Conservation (phyloP, 2,797 vertebrate species). For the Alca torda region DNA sequence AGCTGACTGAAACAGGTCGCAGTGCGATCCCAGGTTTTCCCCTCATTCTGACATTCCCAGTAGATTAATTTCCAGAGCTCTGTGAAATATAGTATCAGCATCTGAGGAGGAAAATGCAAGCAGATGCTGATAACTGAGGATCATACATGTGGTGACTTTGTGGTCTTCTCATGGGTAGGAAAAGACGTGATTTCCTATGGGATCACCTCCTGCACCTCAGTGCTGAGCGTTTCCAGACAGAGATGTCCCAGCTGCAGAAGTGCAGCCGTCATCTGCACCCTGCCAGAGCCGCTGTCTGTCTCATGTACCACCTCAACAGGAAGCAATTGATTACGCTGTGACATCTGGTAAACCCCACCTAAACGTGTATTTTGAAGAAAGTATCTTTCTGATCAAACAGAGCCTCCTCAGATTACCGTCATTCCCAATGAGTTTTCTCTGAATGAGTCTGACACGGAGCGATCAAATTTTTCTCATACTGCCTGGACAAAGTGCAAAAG, state of each 20-base stretch:
- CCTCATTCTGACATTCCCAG: not conserved
- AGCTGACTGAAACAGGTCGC: not conserved
- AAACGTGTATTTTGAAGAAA: rapidly evolving
- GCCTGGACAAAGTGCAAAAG: not conserved
- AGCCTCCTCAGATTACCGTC: not conserved
- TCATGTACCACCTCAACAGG: rapidly evolving
- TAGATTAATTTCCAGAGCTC: not conserved
- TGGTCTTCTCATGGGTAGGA: not conserved
- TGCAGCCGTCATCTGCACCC: not conserved
- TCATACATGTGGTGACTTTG: not conserved
- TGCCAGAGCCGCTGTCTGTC: not conserved
- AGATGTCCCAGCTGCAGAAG: not conserved
- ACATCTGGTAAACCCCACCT: not conserved
- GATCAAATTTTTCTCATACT: not conserved
- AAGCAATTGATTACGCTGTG: not conserved
- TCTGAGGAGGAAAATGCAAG: not conserved
- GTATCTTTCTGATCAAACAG: not conserved
- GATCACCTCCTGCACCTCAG: not conserved
- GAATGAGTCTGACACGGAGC: not conserved
- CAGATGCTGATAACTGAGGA: not conserved
- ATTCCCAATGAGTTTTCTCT: not conserved
- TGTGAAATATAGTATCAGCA: not conserved
- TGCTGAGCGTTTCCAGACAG: not conserved
- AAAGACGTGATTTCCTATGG: not conserved
- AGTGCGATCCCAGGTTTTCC: not conserved